These are phyloP conservation scores for Acromyrmex charruanus DNA, from an alignment of 1,140 invertebrate species.

Conservation along the genomic window DNA sequence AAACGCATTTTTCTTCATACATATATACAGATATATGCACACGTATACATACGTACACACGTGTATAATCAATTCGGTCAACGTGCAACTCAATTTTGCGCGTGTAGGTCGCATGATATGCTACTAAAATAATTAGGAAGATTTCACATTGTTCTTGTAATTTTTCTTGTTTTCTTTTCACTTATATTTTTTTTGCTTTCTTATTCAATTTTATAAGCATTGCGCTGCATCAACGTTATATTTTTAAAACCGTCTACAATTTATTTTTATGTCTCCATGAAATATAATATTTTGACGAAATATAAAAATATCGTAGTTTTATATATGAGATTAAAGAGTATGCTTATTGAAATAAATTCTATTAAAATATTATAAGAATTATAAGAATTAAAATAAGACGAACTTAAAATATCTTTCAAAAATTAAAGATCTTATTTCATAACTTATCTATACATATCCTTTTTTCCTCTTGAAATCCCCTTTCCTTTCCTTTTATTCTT, in stretches of 20 bases:
- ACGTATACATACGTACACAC: not conserved
- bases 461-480: too few relatives aligned
- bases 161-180: not conserved
- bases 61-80: constrained; percentile 17
- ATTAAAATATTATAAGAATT: not conserved
- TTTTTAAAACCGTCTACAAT: not conserved
- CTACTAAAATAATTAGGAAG: constrained; percentile 17
- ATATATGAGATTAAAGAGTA: not conserved
- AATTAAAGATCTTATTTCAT: constrained; percentile 2
- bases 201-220: not conserved
- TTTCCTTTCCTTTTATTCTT: too few relatives aligned
- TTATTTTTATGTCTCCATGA: not conserved
- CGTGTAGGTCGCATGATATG: constrained; percentile 12
- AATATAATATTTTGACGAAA: constrained; percentile 2
- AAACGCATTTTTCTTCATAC: constrained; percentile 35
- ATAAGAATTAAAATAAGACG: not conserved
- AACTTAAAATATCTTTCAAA: not conserved
- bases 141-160: constrained; percentile 7
- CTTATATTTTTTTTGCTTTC: not conserved
- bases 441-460: too few relatives aligned
- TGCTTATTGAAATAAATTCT: not conserved
- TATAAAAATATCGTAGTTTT: not conserved
- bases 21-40: not conserved
- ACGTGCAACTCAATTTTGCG: constrained; percentile 19
- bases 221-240: not conserved